Evolutionary conservation across 2,888 invertebrate species (phyloP), one percentile per base, ranked within the genome.

Genomic region (Himalopsyche kuldschensis): DNA sequence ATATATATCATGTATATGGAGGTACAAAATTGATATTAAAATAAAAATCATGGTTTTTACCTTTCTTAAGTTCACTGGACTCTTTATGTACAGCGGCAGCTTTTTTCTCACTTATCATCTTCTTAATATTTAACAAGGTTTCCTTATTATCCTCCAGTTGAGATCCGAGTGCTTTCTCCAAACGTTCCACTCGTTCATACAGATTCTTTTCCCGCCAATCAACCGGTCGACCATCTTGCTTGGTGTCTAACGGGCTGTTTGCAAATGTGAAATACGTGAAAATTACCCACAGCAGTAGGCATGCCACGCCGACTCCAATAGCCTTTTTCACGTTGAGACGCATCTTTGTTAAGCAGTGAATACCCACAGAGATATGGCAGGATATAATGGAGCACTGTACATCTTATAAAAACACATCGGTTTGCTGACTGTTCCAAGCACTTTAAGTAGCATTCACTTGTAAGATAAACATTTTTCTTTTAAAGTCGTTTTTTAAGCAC

Each of bases 111-210:
- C 89, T 89, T 84, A 91, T 88, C 86, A 88, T 89, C 82, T 88
- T 87, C 85, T 90, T 89, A 82, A 91, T 88, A 85, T 90, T 89
- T 83, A 87, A 88, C 86, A 92, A 88, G 85, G 92, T 88, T 78
- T 89, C 88, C 86, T 89, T 90, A 87, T 92, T 92, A n/a, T 89
- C 88, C 85, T 89, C 89, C 87, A 90, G 90, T 87, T 92, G 91
- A 84, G 89, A 88, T 82, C 89, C 89, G 86, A 92, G 89, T 85
- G 90, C 90, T 84, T 88, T 87, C 88, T 92, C 92, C 81, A 92
- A 88, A 81, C 88, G 87, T 79, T 88, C 88, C 32, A 92, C 87
- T 84, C 90, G 87, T 78, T 84, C 79, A 20, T 81, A 4, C 15
- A 86, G 31, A 27, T 76, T 69, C 63, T 85, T 84, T 46, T 85